Base-by-base conservation (phyloP, 2,888 invertebrate species). In the Disparrhopalites patrizii region DNA sequence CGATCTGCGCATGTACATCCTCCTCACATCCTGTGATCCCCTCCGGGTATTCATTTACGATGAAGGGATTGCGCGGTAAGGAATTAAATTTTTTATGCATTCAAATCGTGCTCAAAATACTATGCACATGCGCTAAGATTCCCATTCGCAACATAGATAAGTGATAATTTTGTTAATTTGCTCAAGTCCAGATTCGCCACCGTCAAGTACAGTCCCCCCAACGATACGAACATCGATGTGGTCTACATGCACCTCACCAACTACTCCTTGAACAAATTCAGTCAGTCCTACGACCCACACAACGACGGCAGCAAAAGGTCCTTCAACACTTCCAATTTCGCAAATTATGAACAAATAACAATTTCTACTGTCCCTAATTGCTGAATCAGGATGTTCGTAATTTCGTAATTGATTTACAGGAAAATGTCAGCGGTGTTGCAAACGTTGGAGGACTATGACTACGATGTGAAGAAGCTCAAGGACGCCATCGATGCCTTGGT, bases 161-260 rank as follows among this genome's bases (percentile, higher is more conserved):
- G 50, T n/a, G n/a, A n/a, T n/a, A n/a, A n/a, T n/a, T n/a, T n/a
- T n/a, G n/a, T n/a, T 50, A 13, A 20, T 13, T 36, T 36, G 7
- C 36, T 20, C 25, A 36, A 36, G 15, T 76, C 31, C 66, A 87
- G 91, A 76, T 93, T 95, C 79, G 94, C 94, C 1, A 95, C 95
- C 0, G 88, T 87, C 75, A 85, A 89, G 72, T 95, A 95, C 78
- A 87, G 86, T 63, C 90, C 91, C 76, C 94, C 94, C 0, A 88
- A 85, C 40, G 83, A 85, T 13, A 85, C 86, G 68, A 95, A 95
- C 77, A 85, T 89, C 10, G 86, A 87, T 0, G 92, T 94, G 78
- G 87, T 92, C 23, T 94, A 88, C 78, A 95, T 95, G 94, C 95
- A 95, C 78, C 81, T 95, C 68, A 95, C 95, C 8, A 95, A 95